Percentiles rank a stretch among this genome's conserved stretches.
phyloP scores from a whole-genome alignment of 2,797 vertebrate species.

The Diplodus puntazzo region DNA sequence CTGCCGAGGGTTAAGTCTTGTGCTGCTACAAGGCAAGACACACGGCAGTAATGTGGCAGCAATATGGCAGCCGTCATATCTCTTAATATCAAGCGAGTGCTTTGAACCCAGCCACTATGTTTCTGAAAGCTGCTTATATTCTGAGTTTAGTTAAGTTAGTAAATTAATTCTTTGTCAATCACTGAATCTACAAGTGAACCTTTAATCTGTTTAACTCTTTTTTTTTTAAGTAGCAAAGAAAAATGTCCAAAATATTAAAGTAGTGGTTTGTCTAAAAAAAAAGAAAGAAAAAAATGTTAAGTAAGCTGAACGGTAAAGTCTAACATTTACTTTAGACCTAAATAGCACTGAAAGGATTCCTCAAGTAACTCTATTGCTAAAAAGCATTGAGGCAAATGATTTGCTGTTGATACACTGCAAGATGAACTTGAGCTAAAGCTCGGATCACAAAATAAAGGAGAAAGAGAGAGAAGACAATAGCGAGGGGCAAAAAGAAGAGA shows the following conservation, averaged over 20 bases:
- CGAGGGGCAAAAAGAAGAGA: too few relatives aligned
- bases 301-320: too few relatives aligned
- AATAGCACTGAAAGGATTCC: too few relatives aligned
- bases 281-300: too few relatives aligned
- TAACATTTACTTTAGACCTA: too few relatives aligned
- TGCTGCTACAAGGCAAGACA: constrained; percentile 14
- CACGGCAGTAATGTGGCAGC: constrained; percentile 16
- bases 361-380: too few relatives aligned
- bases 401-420: too few relatives aligned
- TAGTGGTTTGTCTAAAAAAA: neutral
- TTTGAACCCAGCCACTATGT: neutral
- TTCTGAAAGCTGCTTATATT: neutral
- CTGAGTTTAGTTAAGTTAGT: neutral
- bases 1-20: constrained; percentile 6
- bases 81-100: constrained; percentile 3
- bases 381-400: too few relatives aligned
- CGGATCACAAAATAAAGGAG: too few relatives aligned
- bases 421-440: too few relatives aligned
- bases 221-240: neutral
- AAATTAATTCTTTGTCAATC: neutral
- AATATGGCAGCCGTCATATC: constrained; percentile 29
- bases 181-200: too few relatives aligned
- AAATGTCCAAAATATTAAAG: neutral
- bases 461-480: too few relatives aligned
- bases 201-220: neutral